Conservation (phyloP, 2,888 invertebrate species). For the Phymatocera aterrima region DNA sequence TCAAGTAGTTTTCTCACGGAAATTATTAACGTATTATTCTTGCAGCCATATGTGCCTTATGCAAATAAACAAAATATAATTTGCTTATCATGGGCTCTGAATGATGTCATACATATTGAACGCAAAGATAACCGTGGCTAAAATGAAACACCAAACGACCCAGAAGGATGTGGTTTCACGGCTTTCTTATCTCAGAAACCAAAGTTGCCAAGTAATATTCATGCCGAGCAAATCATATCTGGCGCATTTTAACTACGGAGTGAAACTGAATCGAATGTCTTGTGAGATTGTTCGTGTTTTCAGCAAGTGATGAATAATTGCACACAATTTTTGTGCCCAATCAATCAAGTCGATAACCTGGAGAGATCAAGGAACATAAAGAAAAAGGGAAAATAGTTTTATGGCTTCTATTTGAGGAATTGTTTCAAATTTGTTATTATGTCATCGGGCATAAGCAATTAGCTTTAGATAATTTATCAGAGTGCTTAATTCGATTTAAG, state of each 20-base stretch:
- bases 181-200: constrained; percentile 4
- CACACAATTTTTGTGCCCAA: neutral
- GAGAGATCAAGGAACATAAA: too few species aligned
- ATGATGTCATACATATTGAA: constrained; percentile 1
- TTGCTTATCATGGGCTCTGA: neutral
- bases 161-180: constrained; percentile 21
- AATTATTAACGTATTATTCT: neutral
- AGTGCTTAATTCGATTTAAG: neutral
- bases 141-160: neutral
- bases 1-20: neutral
- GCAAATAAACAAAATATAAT: constrained; percentile 20
- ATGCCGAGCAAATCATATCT: neutral
- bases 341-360: neutral
- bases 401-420: neutral
- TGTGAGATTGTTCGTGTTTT: neutral
- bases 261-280: neutral
- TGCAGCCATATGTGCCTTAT: neutral
- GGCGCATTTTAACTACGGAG: neutral
- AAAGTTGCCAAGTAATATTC: neutral
- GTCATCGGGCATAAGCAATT: neutral
- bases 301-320: neutral
- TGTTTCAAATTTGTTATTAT: neutral
- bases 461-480: neutral
- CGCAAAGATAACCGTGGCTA: neutral
- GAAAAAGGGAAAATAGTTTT: neutral